Base-by-base conservation (phyloP, 2,888 invertebrate species). In the Arrhopalites spinosus region DNA sequence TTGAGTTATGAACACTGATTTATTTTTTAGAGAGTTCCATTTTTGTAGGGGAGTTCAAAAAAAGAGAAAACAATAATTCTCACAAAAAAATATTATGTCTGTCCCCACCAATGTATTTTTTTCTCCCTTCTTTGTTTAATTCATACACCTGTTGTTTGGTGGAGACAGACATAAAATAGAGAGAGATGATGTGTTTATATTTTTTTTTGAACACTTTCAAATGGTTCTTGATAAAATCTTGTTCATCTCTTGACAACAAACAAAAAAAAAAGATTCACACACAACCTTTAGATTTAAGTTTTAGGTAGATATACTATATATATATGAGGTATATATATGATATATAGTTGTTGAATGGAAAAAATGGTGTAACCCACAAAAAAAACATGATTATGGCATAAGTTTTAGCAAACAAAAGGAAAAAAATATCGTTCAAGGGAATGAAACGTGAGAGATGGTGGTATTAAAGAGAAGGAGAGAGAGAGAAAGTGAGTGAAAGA, bases 1-100 rank as follows among this genome's bases (percentile, higher is more conserved):
- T 29, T 36, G 20, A 13, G 67, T 15, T 29, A 13, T 59, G 61
- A 71, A 56, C 36, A 71, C n/a, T 61, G 59, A 71, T 71, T 36
- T n/a, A n/a, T n/a, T n/a, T n/a, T n/a, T 71, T 43, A 59, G 17
- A 13, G n/a, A 43, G 30, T 29, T 71, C 30, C 30, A 63, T n/a
- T 25, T 23, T 25, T 63, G 30, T 23, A 59, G 59, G 59, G 17
- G 20, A 59, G 59, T 59, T 25, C 20, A n/a, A 59, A 25, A n/a
- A 36, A 11, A 36, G 36, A 36, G 36, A 7, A 3, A 36, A 36
- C 3, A 36, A 36, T 7, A 36, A 36, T 36, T n/a, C n/a, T n/a
- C n/a, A 36, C 36, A 3, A 36, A 36, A 36, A 36, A 7, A 36
- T 36, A 36, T 53, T 59, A 20, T 59, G n/a, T 59, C 20, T 59